Base-by-base conservation (phyloP, 2,797 vertebrate species). In the Pseudomugil tenellus region DNA sequence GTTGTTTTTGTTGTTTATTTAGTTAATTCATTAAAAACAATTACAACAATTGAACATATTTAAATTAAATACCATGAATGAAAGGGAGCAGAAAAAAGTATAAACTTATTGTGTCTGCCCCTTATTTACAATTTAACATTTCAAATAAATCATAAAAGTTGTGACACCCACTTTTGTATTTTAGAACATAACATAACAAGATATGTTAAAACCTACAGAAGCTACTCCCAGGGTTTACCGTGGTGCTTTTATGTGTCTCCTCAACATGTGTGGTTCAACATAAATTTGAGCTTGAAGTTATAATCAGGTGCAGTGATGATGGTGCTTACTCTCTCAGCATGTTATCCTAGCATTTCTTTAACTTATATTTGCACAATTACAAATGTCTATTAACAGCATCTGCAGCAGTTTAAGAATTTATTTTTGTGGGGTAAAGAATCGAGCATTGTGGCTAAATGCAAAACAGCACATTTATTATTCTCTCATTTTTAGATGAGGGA, bases 161-260 rank as follows among this genome's bases (percentile, higher is more conserved):
- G n/a, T n/a, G n/a, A n/a, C n/a, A n/a, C n/a, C n/a, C n/a, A n/a
- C n/a, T n/a, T n/a, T n/a, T n/a, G n/a, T n/a, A n/a, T n/a, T n/a
- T n/a, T n/a, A n/a, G n/a, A n/a, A n/a, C n/a, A n/a, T n/a, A n/a
- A n/a, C n/a, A n/a, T n/a, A n/a, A n/a, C n/a, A n/a, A n/a, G n/a
- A n/a, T n/a, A n/a, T n/a, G n/a, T n/a, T n/a, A n/a, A 43, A 76
- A 68, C 28, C 4, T 35, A 14, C 28, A 63, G 59, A 55, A 69
- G 64, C 55, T 76, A 74, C 53, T 68, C 56, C 66, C 64, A 46
- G 77, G 60, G 43, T 79, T 65, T 13, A 72, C 31, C 14, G 0
- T 53, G 26, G 1, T 31, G 31, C 28, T 8, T 41, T 23, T 55
- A 35, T 68, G 49, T 76, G 59, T 56, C 29, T 70, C 1, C 56